These are phyloP conservation scores for Drosophila malerkotliana DNA, from an alignment of 1,140 invertebrate genomes.

Conservation along the genomic window DNA sequence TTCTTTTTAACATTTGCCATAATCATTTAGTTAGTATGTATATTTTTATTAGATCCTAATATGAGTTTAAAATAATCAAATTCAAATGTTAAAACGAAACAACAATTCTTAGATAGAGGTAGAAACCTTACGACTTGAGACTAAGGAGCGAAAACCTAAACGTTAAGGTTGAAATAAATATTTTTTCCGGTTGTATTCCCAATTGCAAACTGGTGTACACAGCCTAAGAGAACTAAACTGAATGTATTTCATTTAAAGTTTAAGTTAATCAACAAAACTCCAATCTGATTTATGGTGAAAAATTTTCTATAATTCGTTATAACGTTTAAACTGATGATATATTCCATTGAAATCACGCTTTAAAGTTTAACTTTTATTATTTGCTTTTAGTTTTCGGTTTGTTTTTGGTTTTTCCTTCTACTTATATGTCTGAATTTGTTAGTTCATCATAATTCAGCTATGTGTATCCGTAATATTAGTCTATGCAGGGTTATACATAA, in stretches of 20 bases:
- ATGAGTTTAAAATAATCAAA: constrained; percentile 61
- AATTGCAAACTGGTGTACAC: background rate
- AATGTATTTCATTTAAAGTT: constrained; percentile 1
- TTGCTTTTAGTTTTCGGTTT: constrained; percentile 71
- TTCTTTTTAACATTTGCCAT: constrained; percentile 63
- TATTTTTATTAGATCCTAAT: constrained; percentile 74
- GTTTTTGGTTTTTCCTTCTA: constrained; percentile 46
- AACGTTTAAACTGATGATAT: constrained; percentile 77
- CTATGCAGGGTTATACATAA: constrained; percentile 74
- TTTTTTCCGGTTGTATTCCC: background rate
- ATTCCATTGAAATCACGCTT: constrained; percentile 82
- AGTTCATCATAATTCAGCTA: constrained; percentile 47
- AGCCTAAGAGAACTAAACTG: constrained; percentile 14
- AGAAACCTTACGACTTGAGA: constrained; percentile 65
- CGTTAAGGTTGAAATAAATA: background rate
- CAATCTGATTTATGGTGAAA: constrained; percentile 45
- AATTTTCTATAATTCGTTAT: constrained; percentile 62
- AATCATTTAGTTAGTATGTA: constrained; percentile 72
- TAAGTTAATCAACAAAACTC: background rate
- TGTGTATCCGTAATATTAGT: constrained; percentile 74
- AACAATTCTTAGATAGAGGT: constrained; percentile 37
- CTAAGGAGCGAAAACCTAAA: constrained; percentile 20
- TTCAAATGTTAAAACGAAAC: constrained; percentile 35
- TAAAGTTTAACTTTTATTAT: constrained; percentile 83
- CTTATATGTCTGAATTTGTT: constrained; percentile 49